Base-by-base conservation (phyloP, 2,888 invertebrate genomes). In the Spodoptera littoralis region DNA sequence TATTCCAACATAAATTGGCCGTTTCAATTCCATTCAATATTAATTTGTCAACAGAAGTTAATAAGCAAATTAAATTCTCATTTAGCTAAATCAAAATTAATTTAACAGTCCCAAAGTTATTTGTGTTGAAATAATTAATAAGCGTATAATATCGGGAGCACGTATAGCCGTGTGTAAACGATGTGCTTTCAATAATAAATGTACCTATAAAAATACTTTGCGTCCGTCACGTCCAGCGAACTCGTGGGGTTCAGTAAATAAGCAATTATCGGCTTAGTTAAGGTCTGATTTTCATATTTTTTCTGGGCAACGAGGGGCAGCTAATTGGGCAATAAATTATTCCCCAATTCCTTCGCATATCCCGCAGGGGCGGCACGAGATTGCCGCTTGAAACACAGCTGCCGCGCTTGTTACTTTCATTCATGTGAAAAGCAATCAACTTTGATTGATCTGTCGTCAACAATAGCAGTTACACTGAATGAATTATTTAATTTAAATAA, bases 281-380 rank as follows among this genome's bases (percentile, higher is more conserved):
- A 79, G 77, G 79, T 82, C 83, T 80, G 83, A 87, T 85, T 87
- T 84, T 80, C 83, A 84, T 84, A 83, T 83, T 87, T 89, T 88
- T 83, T 83, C 84, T 78, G 76, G 72, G 65, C 67, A 76, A 72
- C 73, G 68, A 82, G 80, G 83, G 81, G 71, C 79, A 81, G 79
- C 83, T 91, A 89, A 91, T 89, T 90, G 89, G 82, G 79, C 85
- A 79, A 89, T 90, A 90, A 90, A 89, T 90, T 88, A 87, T 86
- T 85, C 79, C 77, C 79, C 82, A 80, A 84, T 86, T 80, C 83
- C 83, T 86, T 83, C 84, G 79, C 76, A 81, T 82, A 77, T 78
- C 77, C 77, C 80, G 66, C 71, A 70, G 81, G 80, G 79, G 79
- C 82, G 80, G 76, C 77, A 65, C 73, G 67, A 80, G 79, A 82